Conservation (phyloP, 2,888 invertebrate species). For the Argyra leucocephala region DNA sequence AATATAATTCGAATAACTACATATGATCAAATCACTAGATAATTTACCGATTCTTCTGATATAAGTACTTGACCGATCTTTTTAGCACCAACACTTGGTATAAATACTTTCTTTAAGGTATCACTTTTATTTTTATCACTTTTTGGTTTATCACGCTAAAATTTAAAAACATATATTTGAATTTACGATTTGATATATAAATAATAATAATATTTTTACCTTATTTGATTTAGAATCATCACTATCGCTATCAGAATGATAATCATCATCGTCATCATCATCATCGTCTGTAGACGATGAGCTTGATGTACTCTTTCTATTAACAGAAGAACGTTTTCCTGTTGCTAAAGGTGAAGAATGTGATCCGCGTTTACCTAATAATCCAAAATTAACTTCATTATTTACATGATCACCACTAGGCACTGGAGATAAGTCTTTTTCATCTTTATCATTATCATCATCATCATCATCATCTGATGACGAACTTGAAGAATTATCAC, state of each 20-base stretch:
- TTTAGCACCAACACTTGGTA: constrained; percentile 62
- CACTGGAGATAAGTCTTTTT: constrained; percentile 16
- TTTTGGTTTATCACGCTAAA: constrained; percentile 38
- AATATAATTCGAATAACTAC: not conserved
- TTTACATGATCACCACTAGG: constrained; percentile 17
- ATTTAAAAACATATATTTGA: constrained; percentile 10
- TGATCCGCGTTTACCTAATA: constrained; percentile 22
- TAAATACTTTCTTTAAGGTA: constrained; percentile 57
- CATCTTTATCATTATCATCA: constrained; percentile 21
- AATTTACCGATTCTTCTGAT: constrained; percentile 50
- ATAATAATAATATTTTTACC: constrained; percentile 16
- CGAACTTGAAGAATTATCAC: constrained; percentile 25
- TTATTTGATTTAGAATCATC: constrained; percentile 30
- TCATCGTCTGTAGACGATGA: constrained; percentile 20
- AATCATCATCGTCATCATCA: constrained; percentile 23
- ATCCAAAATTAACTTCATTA: constrained; percentile 21
- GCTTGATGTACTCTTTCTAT: constrained; percentile 25
- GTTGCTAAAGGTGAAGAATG: constrained; percentile 25
- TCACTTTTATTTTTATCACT: constrained; percentile 62
- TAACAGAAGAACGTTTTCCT: constrained; percentile 22
- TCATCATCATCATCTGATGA: constrained; percentile 20
- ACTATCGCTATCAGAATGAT: constrained; percentile 32
- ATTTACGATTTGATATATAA: not conserved
- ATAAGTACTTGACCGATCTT: constrained; percentile 65
- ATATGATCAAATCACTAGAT: not conserved